These are phyloP conservation scores for Phoxinus phoxinus DNA, from an alignment of 2,113 vertebrate species.

Conservation along the genomic window DNA sequence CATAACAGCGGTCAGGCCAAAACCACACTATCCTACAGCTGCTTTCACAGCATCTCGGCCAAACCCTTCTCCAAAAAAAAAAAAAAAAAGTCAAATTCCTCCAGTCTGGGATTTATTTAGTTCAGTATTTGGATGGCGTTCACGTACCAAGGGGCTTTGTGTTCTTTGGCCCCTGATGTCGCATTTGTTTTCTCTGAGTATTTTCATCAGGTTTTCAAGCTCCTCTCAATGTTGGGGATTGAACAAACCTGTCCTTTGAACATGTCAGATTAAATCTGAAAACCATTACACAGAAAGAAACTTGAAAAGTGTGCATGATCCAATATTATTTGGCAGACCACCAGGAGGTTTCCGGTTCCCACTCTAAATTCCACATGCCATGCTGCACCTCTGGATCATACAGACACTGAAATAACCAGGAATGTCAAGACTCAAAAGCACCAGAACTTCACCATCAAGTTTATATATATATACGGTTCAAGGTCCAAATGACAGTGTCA, in stretches of 20 bases:
- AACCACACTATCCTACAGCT: conserved; percentile 59
- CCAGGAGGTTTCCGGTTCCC: conserved; percentile 25
- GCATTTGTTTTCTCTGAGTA: conserved; percentile 37
- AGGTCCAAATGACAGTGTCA: too few relatives aligned
- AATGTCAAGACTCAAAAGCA: background rate
- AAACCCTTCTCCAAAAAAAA: background rate
- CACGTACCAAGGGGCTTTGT: conserved; percentile 39
- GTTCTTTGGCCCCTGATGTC: conserved; percentile 30
- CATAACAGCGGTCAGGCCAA: conserved; percentile 49
- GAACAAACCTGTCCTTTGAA: conserved; percentile 5
- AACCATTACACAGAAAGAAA: conserved; percentile 32
- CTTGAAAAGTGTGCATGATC: conserved; percentile 10
- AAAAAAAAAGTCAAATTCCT: conserved; percentile 7
- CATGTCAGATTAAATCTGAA: conserved; percentile 45
- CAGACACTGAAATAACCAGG: background rate
- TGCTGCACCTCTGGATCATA: background rate
- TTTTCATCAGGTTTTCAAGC: conserved; percentile 33
- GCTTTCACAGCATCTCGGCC: conserved; percentile 45
- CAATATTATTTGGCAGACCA: background rate
- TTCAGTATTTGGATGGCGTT: conserved; percentile 10
- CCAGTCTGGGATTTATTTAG: conserved; percentile 39
- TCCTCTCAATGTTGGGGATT: background rate
- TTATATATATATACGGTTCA: too few relatives aligned
- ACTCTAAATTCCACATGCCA: conserved; percentile 8
- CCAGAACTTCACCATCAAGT: background rate